Evolutionary conservation across 2,888 invertebrate species (phyloP).

Genomic region (Phrixothrix hirtus): DNA sequence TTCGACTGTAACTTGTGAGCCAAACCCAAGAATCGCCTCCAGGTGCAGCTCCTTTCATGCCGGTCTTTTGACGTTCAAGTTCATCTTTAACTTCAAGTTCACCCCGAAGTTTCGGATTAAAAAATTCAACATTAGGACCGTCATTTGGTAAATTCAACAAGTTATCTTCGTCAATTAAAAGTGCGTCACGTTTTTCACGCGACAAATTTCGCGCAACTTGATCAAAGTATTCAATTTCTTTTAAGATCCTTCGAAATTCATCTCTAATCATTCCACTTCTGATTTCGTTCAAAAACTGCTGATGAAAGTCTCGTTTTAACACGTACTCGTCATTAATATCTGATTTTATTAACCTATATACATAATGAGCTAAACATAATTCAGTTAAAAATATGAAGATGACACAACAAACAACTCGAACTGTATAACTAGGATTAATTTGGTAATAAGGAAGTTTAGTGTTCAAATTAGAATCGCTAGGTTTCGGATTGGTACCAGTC

Average conservation of each 20-base stretch:
- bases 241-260: slow-evolving; percentile 46
- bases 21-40: slow-evolving; percentile 84
- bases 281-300: slow-evolving; percentile 45
- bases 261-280: slow-evolving; percentile 42
- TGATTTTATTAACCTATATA: slow-evolving; percentile 51
- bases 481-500: slow-evolving; percentile 27
- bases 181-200: slow-evolving; percentile 35
- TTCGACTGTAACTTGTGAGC: slow-evolving; percentile 83
- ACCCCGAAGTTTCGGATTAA: slow-evolving; percentile 69
- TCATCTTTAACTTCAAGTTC: slow-evolving; percentile 70
- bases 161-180: slow-evolving; percentile 41
- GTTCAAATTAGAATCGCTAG: slow-evolving; percentile 21
- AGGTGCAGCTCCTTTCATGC: slow-evolving; percentile 68
- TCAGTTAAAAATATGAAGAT: slow-evolving; percentile 53
- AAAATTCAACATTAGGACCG: slow-evolving; percentile 71
- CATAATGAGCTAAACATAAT: slow-evolving; percentile 52
- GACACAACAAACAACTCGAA: slow-evolving; percentile 53
- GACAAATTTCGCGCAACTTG: slow-evolving; percentile 13
- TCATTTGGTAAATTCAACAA: slow-evolving; percentile 44
- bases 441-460: slow-evolving; percentile 32
- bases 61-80: slow-evolving; percentile 63
- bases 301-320: slow-evolving; percentile 45
- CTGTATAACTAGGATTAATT: slow-evolving; percentile 52
- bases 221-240: slow-evolving; percentile 35
- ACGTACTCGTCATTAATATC: slow-evolving; percentile 52